Conservation (phyloP, 2,888 invertebrate genomes). For the Scaptomyza parva region DNA sequence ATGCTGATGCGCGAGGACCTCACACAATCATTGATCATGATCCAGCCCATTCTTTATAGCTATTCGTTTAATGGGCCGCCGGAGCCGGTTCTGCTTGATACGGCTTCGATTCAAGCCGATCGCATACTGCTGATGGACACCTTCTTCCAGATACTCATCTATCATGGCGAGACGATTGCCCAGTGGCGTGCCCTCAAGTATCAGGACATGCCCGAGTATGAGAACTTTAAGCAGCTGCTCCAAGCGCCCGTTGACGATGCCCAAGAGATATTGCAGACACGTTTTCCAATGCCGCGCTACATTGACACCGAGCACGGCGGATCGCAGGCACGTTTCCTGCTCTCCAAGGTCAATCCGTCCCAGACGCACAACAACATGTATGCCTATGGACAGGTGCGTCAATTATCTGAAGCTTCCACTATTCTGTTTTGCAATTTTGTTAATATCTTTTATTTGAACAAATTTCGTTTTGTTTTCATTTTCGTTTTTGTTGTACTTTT, state of each 20-base stretch:
- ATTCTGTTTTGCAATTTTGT: slow-evolving; percentile 32
- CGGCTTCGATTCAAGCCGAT: slow-evolving; percentile 98
- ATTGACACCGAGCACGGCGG: slow-evolving; percentile 99
- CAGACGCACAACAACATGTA: slow-evolving; percentile 99
- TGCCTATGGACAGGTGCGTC: slow-evolving; percentile 91
- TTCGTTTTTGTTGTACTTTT: slow-evolving; percentile 24
- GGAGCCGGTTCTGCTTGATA: slow-evolving; percentile 98
- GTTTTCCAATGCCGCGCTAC: slow-evolving; percentile 99
- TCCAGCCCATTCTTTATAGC: slow-evolving; percentile 99
- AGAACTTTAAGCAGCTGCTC: slow-evolving; percentile 97
- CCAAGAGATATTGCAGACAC: slow-evolving; percentile 96
- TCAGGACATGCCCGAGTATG: slow-evolving; percentile 98
- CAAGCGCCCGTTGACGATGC: slow-evolving; percentile 98
- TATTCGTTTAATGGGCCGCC: slow-evolving; percentile 99
- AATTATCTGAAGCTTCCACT: slow-evolving; percentile 24
- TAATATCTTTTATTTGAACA: slow-evolving; percentile 38
- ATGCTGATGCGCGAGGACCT: slow-evolving; percentile 99
- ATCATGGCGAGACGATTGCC: slow-evolving; percentile 99
- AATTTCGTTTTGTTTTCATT: slow-evolving; percentile 45
- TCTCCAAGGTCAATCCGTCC: slow-evolving; percentile 99
- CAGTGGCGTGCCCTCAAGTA: slow-evolving; percentile 98
- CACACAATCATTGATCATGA: slow-evolving; percentile 99
- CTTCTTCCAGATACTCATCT: slow-evolving; percentile 99
- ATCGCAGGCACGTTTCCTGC: slow-evolving; percentile 98
- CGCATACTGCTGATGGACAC: slow-evolving; percentile 99